Base-by-base conservation (phyloP, 2,797 vertebrate species). In the Phoxinus dragarum region DNA sequence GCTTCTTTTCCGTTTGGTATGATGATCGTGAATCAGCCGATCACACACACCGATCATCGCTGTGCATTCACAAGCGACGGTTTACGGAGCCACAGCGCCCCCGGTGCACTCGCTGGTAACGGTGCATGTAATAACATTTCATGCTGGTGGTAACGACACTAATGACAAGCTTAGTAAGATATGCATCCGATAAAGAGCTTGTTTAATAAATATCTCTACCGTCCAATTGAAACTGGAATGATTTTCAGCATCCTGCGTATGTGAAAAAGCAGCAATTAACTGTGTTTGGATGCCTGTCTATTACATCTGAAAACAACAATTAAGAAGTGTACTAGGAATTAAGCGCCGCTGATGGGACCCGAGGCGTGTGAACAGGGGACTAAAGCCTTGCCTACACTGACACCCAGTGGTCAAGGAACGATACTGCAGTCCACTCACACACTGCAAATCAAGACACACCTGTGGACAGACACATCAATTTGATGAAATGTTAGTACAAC, bases 331-430 rank as follows among this genome's bases (percentile, higher is more conserved):
- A 42, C n/a, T 36, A 23, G 38, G 36, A 16, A 34, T 40, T 67
- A 77, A 86, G 77, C 36, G 47, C 49, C 38, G 66, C 42, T 49
- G 27, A 74, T 81, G 31, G 11, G 1, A 72, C 72, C 47, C 56
- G n/a, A 69, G 23, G 21, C 44, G 42, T 40, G 10, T 38, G 4
- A 6, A 4, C 21, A 19, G 8, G 42, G 21, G n/a, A 36, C 67
- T 84, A 82, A 93, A 91, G 54, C 80, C 90, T 92, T 89, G 90
- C 82, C 89, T 92, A 82, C 49, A 93, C 90, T 94, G 94, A 93
- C 95, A 92, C 88, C 94, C 71, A 88, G 94, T 91, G 95, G 93
- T 1, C 0, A 72, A 23, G 5, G 2, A 0, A 2, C 8, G 73
- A 2, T n/a, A 77, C 56, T 76, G 5, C 86, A 86, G 3, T 6